Conservation (phyloP, 2,113 vertebrate genomes). For the Tachycineta bicolor region DNA sequence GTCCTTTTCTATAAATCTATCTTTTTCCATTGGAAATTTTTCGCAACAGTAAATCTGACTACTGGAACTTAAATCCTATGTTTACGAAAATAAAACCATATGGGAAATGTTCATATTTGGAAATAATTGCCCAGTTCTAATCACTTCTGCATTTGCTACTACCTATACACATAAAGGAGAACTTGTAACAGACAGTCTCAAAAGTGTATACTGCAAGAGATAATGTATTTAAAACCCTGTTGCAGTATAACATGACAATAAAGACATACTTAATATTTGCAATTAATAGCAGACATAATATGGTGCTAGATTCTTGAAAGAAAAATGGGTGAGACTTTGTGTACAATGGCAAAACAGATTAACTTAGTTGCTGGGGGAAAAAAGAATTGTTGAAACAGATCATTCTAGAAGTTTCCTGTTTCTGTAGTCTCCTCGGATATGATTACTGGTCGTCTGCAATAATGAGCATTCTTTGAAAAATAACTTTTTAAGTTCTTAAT, state of each 20-base stretch:
- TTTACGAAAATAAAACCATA: background rate
- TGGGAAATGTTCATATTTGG: background rate
- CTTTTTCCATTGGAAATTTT: background rate
- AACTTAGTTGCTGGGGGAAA: background rate
- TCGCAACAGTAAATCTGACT: background rate
- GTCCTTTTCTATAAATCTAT: background rate
- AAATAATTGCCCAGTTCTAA: background rate
- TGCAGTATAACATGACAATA: background rate
- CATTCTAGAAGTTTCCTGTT: background rate
- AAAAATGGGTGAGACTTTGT: background rate
- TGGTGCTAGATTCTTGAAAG: background rate
- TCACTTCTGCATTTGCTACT: background rate
- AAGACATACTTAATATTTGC: background rate
- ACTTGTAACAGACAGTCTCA: background rate
- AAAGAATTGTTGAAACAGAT: accelerated
- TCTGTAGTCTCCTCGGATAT: background rate
- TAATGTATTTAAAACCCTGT: background rate
- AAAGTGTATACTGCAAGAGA: background rate
- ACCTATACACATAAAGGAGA: background rate
- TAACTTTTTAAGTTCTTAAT: background rate
- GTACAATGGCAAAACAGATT: background rate
- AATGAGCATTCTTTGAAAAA: background rate
- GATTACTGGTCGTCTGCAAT: background rate
- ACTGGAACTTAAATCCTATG: background rate
- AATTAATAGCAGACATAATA: background rate